Conservation (phyloP, 2,113 vertebrate species). For the Balaenoptera acutorostrata region DNA sequence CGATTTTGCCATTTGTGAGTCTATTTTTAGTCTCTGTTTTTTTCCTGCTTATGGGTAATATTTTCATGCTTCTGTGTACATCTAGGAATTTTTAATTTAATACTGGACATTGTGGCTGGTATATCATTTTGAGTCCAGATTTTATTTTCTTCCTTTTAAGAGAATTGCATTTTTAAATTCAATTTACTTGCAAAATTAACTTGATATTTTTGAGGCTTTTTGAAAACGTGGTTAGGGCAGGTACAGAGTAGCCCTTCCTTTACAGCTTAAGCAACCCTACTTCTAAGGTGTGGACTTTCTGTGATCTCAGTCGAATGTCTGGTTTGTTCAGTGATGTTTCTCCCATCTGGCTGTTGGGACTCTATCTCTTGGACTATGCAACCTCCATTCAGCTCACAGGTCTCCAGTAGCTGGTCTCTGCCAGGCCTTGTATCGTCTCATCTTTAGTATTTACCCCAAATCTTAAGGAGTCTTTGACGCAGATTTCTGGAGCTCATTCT, state of each 20-base stretch:
- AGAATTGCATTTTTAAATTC: neutral
- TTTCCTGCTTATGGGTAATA: neutral
- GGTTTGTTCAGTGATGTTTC: neutral
- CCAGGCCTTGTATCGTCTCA: neutral
- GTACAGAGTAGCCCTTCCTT: neutral
- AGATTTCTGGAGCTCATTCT: neutral
- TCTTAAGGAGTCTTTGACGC: neutral
- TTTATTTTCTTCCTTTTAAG: neutral
- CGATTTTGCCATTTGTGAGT: neutral
- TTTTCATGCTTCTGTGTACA: neutral
- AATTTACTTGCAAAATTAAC: neutral
- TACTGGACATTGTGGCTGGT: neutral
- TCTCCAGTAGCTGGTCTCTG: neutral
- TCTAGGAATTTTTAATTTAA: neutral
- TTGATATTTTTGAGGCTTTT: neutral
- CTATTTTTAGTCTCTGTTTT: neutral
- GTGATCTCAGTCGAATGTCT: neutral
- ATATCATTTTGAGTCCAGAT: neutral
- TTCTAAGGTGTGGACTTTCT: neutral
- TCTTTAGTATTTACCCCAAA: neutral
- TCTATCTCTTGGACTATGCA: neutral
- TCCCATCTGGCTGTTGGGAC: neutral
- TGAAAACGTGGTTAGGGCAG: neutral
- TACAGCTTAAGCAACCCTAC: neutral
- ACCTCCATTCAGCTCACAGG: neutral